Conservation (phyloP, 1,140 invertebrate species). For the Aphelinus atriplicis region DNA sequence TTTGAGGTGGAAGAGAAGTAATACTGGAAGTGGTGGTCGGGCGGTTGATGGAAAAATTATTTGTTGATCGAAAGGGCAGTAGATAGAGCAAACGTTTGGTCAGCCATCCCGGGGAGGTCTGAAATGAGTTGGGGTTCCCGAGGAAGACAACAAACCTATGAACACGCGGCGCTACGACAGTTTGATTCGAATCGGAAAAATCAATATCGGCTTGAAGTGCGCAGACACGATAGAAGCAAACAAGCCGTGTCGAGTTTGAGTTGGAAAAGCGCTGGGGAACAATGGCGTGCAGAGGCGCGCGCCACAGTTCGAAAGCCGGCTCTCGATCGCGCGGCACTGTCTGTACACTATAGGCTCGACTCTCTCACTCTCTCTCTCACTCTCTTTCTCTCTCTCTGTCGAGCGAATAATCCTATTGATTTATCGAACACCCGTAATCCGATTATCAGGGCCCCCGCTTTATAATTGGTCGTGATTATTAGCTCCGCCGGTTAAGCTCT, state of each 20-base stretch:
- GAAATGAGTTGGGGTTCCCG: too few relatives aligned
- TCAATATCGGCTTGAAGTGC: neutral
- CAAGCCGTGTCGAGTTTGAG: neutral
- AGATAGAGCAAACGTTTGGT: neutral
- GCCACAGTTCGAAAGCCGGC: too few relatives aligned
- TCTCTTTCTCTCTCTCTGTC: neutral
- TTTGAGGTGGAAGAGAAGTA: too few relatives aligned
- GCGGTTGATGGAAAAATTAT: neutral
- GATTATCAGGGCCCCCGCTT: constrained; percentile 49
- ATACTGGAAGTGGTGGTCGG: too few relatives aligned
- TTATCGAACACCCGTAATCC: constrained; percentile 50
- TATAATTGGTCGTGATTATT: constrained; percentile 53
- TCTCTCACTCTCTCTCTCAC: too few relatives aligned
- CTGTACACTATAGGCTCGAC: too few relatives aligned
- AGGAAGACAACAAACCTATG: too few relatives aligned
- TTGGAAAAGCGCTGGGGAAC: neutral
- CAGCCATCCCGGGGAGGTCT: neutral
- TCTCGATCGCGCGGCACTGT: too few relatives aligned
- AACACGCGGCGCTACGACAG: too few relatives aligned
- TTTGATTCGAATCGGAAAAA: too few relatives aligned
- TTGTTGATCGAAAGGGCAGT: neutral
- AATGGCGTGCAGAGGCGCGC: neutral
- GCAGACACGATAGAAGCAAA: neutral
- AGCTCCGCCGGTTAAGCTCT: neutral
- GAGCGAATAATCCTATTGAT: constrained; percentile 48